Conservation (phyloP, 2,888 invertebrate genomes). For the Acleris laterana region DNA sequence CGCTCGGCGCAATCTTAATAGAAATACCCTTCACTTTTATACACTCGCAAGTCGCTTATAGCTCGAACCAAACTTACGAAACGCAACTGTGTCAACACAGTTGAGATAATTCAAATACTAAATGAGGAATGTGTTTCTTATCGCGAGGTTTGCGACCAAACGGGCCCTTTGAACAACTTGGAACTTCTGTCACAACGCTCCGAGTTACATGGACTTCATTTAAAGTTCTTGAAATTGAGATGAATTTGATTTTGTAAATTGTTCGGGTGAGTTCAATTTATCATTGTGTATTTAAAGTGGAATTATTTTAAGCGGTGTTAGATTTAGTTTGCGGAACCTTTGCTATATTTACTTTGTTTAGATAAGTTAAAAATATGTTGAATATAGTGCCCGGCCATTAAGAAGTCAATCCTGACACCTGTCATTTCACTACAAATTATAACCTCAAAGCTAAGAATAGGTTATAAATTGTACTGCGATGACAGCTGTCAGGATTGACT, state of each 20-base stretch:
- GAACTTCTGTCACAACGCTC: slow-evolving; percentile 35
- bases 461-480: too few relatives aligned
- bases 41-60: slow-evolving; percentile 41
- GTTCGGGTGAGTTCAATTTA: slow-evolving; percentile 11
- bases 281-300: background rate
- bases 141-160: slow-evolving; percentile 66
- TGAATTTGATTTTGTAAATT: slow-evolving; percentile 28
- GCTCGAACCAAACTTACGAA: slow-evolving; percentile 45
- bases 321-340: too few relatives aligned
- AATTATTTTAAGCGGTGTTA: too few relatives aligned
- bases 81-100: slow-evolving; percentile 78
- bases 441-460: too few relatives aligned
- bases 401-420: too few relatives aligned
- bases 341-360: too few relatives aligned
- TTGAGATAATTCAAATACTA: slow-evolving; percentile 77
- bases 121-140: slow-evolving; percentile 78
- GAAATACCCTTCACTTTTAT: background rate
- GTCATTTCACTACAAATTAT: too few relatives aligned
- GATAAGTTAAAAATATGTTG: too few relatives aligned
- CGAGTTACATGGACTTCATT: slow-evolving; percentile 23
- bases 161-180: slow-evolving; percentile 72
- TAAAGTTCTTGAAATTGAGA: slow-evolving; percentile 29
- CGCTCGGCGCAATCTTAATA: too few relatives aligned
- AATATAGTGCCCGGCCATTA: too few relatives aligned
- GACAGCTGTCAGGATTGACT: too few relatives aligned